Percentiles rank a stretch among this genome's conserved stretches.
Conservation (phyloP, 1,140 invertebrate species). For the Euborellia annulipes region DNA sequence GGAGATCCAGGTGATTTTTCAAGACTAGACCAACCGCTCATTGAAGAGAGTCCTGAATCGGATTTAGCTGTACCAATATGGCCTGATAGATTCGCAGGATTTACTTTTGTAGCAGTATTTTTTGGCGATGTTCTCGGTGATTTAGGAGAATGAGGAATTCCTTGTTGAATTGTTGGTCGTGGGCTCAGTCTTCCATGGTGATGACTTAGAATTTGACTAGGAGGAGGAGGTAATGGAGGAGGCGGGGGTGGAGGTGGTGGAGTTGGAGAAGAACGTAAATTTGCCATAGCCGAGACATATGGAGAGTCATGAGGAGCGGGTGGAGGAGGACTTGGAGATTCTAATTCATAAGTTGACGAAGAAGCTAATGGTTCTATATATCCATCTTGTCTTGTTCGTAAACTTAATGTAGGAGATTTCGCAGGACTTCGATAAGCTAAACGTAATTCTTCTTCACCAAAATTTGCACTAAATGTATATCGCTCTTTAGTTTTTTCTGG, state of each 20-base stretch:
- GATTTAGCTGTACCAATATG: slow-evolving; percentile 56
- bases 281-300: slow-evolving; percentile 18
- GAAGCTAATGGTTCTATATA: slow-evolving; percentile 27
- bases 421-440: no score
- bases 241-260: slow-evolving; percentile 18
- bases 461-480: no score
- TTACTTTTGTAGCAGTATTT: slow-evolving; percentile 29
- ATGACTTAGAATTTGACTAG: slow-evolving; percentile 18
- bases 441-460: no score
- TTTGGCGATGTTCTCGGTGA: slow-evolving; percentile 58
- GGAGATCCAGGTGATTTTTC: slow-evolving; percentile 69
- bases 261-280: slow-evolving; percentile 16
- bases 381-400: slow-evolving; percentile 46
- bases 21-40: slow-evolving; percentile 68
- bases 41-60: slow-evolving; percentile 68
- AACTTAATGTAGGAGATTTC: slow-evolving; percentile 27
- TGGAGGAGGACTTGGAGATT: slow-evolving; percentile 51
- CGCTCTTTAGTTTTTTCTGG: no score
- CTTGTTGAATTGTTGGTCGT: slow-evolving; percentile 17
- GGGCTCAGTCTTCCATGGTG: slow-evolving; percentile 40
- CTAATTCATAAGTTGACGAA: no score
- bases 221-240: slow-evolving; percentile 21
- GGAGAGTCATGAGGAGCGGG: slow-evolving; percentile 46
- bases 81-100: slow-evolving; percentile 38
- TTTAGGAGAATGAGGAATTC: slow-evolving; percentile 44